Base-by-base conservation (phyloP, 2,113 vertebrate species). In the Heloderma charlesbogerti region DNA sequence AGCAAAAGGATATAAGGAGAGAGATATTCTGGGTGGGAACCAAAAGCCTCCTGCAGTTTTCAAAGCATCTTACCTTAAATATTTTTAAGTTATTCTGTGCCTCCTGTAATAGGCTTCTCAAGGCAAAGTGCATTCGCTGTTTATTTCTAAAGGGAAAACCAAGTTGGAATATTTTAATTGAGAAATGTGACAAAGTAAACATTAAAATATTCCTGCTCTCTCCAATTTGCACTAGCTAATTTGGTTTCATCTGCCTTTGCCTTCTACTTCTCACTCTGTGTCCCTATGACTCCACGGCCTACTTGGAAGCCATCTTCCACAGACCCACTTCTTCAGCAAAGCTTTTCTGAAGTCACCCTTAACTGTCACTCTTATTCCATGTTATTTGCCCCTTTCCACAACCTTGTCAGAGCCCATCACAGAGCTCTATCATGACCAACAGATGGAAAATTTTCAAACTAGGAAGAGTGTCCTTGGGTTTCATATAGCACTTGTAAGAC, bases 1-100 rank as follows among this genome's bases (percentile, higher is more conserved):
- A 90, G 40, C 40, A 86, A n/a, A 51, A 85, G 37, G 27, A 48
- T 51, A 12, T 15, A 80, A 54, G 63, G 20, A 12, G 75, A 45
- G n/a, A 66, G 6, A 48, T 48, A 78, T 20, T 18, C 43, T 69
- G 10, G 25, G 4, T 54, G 60, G 37, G 8, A 45, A 90, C 57
- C 72, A 69, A 88, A 94, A 48, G 3, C 82, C 84, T 43, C 20
- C 69, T n/a, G 77, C 1, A 89, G 29, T 51, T 90, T 85, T 31
- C 63, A 83, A 3, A 18, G 16, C 31, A 6, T 22, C 90, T 97
- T 96, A 99, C 99, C 98, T 99, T 99, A 95, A 99, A 99, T 94
- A 99, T 98, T 97, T 99, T 99, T 92, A 99, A 97, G 97, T 99
- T 99, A 97, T 99, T 99, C 96, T 99, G 99, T 67, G 99, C 97